These are phyloP conservation scores for Magallana ariakensis DNA, from an alignment of 1,140 invertebrate genomes.

Conservation along the genomic window DNA sequence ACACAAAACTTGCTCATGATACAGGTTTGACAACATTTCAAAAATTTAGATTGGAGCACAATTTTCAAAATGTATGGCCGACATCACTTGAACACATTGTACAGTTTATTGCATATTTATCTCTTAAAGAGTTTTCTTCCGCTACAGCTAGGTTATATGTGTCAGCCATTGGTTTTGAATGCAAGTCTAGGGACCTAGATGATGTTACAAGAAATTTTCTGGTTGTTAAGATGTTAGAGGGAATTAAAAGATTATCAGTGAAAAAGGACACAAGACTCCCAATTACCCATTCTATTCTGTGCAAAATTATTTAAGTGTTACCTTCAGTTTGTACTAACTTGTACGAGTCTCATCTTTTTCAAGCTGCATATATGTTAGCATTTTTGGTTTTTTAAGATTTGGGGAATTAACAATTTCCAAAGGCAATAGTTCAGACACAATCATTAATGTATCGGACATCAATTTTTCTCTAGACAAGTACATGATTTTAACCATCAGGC, in stretches of 20 bases:
- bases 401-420: neutral
- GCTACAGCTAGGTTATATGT: neutral
- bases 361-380: neutral
- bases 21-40: no score
- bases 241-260: neutral
- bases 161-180: no score
- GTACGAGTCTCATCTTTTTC: slow-evolving; percentile 2
- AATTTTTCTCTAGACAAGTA: neutral
- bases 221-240: slow-evolving; percentile 37
- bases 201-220: slow-evolving; percentile 35
- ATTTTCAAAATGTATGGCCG: neutral
- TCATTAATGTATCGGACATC: neutral
- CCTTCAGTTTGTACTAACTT: slow-evolving; percentile 3
- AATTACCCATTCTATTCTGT: neutral
- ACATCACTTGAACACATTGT: neutral
- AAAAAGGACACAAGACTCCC: slow-evolving; percentile 2
- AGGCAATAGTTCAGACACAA: neutral
- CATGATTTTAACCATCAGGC: neutral
- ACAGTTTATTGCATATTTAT: slow-evolving; percentile 36
- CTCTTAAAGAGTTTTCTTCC: neutral
- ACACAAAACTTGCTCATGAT: no score
- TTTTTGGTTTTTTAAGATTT: slow-evolving; percentile 37
- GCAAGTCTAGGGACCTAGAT: no score
- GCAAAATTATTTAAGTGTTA: neutral
- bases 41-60: no score